Base-by-base conservation (phyloP, 92 coral and sea anemone genomes). In the Zoanthus gigantus region DNA sequence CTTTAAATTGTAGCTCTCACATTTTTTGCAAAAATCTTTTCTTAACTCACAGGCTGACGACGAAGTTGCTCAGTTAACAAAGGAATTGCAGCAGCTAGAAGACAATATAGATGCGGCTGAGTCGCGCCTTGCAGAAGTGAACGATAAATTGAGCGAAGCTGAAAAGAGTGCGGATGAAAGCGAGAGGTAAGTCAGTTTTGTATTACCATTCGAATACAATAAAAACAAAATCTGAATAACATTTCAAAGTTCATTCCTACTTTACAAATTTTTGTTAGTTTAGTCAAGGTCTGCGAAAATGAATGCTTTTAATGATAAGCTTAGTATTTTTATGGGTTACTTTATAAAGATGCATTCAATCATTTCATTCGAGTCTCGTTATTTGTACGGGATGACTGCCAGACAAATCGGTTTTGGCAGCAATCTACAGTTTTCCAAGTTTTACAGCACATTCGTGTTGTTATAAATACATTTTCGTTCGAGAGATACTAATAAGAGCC, bases 161-260 rank as follows among this genome's bases (percentile, higher is more conserved):
- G 99, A 97, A 88, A 93, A 94, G 78, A 95, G 92, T 68, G 99
- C 99, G 53, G 99, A 97, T 71, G 99, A 97, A 78, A 97, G 99
- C 82, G 99, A 97, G 79, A 89, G 99, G 99, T 97, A 5, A 66
- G 93, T 68, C 15, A 60, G 58, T 2, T 75, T 72, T 66, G 61
- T 16, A 46, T 83, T 44, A 53, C 18, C 58, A 57, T 42, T 53
- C 16, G 29, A 16, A 8, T 30, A 9, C 23, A 13, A 67, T 3
- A 6, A 45, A 30, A 52, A 34, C 16, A 7, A 5, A 18, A 32
- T 61, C 6, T 28, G 45, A 80, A 28, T 13, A 66, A 52, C 45
- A 66, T 9, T 9, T 14, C 29, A n/a, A n/a, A 9, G 8, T 63
- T 66, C 45, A 81, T 46, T 52, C 45, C 56, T 17, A 14, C 63